phyloP scores from a whole-genome alignment of 2,113 vertebrate genomes.

The Tiliqua scincoides region DNA sequence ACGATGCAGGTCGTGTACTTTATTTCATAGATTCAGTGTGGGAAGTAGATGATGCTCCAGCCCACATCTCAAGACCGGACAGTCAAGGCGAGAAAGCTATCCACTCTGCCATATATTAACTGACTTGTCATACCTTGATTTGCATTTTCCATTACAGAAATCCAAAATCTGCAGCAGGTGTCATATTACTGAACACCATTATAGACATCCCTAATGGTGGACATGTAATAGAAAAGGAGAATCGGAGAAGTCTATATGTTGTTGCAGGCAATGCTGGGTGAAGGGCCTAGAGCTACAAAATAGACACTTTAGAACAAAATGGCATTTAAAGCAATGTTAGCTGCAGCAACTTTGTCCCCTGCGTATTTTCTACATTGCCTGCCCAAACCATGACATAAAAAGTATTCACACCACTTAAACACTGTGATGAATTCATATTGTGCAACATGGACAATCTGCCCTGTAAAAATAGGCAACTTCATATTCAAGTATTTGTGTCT shows the following conservation, averaged over 20 bases:
- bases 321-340: neutral
- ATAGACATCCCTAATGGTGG: neutral
- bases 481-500: conserved; percentile 43
- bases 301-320: too few species aligned
- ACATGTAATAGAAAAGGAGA: neutral
- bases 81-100: neutral
- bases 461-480: neutral
- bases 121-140: neutral
- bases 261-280: too few species aligned
- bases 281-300: too few species aligned
- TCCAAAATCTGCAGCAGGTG: neutral
- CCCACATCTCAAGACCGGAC: neutral
- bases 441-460: neutral
- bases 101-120: neutral
- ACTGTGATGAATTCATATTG: neutral
- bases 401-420: neutral
- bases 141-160: neutral
- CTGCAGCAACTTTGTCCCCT: neutral
- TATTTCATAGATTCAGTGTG: neutral
- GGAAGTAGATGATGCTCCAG: neutral
- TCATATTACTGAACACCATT: neutral
- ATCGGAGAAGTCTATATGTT: too few species aligned
- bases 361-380: neutral
- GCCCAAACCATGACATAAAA: neutral
- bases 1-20: neutral